A percentile compares a stretch with the other conserved stretches of the same genome.
Evolutionary conservation across 1,140 invertebrate genomes (phyloP).

Genomic region (Frieseomelitta varia): DNA sequence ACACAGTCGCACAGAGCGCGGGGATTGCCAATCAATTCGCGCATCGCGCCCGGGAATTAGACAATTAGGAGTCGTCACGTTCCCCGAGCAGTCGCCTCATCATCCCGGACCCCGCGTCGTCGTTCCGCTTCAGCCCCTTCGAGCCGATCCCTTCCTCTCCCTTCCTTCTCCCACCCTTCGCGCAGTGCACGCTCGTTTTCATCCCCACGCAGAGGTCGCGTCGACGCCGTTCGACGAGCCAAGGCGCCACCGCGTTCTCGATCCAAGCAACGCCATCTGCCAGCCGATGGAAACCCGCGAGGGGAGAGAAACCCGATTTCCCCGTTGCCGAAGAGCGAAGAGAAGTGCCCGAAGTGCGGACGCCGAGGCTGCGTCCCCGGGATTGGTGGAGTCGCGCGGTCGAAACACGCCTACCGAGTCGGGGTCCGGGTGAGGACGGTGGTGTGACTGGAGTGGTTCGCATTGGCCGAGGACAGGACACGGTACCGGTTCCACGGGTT

Average conservation of each 20-base stretch:
- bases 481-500: slow-evolving; percentile 72
- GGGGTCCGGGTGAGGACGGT: slow-evolving; percentile 59
- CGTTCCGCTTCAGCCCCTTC: slow-evolving; percentile 50
- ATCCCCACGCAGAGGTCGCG: slow-evolving; percentile 4
- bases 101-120: slow-evolving; percentile 46
- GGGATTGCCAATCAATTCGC: slow-evolving; percentile 79
- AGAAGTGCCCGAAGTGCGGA: slow-evolving; percentile 19
- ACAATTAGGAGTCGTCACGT: slow-evolving; percentile 83
- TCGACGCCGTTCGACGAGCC: background rate
- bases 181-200: background rate
- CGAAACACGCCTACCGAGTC: slow-evolving; percentile 62
- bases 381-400: slow-evolving; percentile 58
- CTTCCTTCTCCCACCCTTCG: background rate
- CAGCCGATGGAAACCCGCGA: background rate
- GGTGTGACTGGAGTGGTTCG: slow-evolving; percentile 48
- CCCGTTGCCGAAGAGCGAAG: background rate
- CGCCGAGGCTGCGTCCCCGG: background rate
- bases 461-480: slow-evolving; percentile 68
- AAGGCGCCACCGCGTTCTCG: slow-evolving; percentile 1
- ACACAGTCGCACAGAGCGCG: slow-evolving; percentile 28
- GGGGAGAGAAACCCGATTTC: background rate
- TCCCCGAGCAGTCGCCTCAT: slow-evolving; percentile 67
- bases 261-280: slow-evolving; percentile 53
- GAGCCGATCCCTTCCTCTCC: slow-evolving; percentile 22
- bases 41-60: slow-evolving; percentile 80